Conservation (phyloP, 2,113 vertebrate species). For the Psittacara wagleri region DNA sequence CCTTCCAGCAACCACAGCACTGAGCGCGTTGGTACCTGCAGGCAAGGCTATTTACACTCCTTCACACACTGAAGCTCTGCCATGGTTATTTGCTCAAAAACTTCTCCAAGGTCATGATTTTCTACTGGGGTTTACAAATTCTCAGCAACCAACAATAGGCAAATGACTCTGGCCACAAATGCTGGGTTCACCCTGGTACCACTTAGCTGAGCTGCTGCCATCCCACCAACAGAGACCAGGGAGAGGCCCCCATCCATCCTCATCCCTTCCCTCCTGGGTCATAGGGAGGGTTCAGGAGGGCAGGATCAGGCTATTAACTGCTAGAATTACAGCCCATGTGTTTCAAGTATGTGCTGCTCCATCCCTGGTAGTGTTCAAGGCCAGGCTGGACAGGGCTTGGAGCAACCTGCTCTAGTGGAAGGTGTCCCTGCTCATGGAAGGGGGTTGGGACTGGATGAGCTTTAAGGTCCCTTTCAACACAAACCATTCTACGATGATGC, state of each 20-base stretch:
- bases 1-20: background rate
- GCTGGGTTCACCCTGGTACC: rapidly evolving
- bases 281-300: rapidly evolving
- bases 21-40: background rate
- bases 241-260: too few species aligned
- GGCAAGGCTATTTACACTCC: background rate
- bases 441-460: background rate
- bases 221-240: background rate
- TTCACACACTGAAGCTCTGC: background rate
- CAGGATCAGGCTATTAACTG: background rate
- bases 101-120: background rate
- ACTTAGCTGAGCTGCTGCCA: background rate
- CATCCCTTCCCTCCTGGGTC: background rate
- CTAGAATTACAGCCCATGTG: background rate
- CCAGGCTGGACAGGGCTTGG: background rate
- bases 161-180: background rate
- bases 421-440: background rate
- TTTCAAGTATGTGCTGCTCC: background rate
- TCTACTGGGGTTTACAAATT: background rate
- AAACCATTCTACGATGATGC: background rate
- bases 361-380: background rate
- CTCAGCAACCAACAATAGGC: conserved; percentile 1
- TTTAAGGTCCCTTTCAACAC: background rate
- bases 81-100: conserved; percentile 25
- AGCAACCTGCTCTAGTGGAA: background rate